These are phyloP conservation scores for Phortica magna DNA, from an alignment of 2,888 invertebrate species.

Conservation along the genomic window DNA sequence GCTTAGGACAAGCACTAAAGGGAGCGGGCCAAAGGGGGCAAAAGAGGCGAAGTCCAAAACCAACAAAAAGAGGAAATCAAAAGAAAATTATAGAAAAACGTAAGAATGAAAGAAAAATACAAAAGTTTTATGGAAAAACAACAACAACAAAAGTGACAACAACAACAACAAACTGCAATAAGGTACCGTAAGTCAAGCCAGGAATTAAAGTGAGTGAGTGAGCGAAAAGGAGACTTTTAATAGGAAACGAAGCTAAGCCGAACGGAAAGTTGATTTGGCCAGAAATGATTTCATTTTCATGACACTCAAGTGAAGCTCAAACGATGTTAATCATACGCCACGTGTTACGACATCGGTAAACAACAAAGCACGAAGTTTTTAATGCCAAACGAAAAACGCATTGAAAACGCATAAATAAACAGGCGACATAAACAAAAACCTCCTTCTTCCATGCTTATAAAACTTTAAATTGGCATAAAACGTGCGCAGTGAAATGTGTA, in stretches of 20 bases:
- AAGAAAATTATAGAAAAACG: neutral
- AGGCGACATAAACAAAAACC: neutral
- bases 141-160: too few relatives aligned
- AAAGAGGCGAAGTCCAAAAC: neutral
- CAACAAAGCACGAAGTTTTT: too few relatives aligned
- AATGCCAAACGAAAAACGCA: constrained; percentile 68
- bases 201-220: too few relatives aligned
- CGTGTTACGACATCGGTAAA: too few relatives aligned
- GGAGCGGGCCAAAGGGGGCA: too few relatives aligned
- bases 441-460: neutral
- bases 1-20: too few relatives aligned
- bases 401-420: constrained; percentile 49
- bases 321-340: neutral
- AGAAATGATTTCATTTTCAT: too few relatives aligned
- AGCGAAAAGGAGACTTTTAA: too few relatives aligned
- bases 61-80: neutral
- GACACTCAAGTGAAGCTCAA: neutral
- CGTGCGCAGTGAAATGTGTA: neutral
- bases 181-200: too few relatives aligned
- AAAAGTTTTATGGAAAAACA: neutral
- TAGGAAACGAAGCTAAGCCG: neutral
- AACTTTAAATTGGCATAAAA: constrained; percentile 11
- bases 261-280: neutral
- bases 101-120: neutral
- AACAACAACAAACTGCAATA: constrained; percentile 1